Conservation (phyloP, 53 echinoderm and acorn worm species). For the Luidia sarsii region DNA sequence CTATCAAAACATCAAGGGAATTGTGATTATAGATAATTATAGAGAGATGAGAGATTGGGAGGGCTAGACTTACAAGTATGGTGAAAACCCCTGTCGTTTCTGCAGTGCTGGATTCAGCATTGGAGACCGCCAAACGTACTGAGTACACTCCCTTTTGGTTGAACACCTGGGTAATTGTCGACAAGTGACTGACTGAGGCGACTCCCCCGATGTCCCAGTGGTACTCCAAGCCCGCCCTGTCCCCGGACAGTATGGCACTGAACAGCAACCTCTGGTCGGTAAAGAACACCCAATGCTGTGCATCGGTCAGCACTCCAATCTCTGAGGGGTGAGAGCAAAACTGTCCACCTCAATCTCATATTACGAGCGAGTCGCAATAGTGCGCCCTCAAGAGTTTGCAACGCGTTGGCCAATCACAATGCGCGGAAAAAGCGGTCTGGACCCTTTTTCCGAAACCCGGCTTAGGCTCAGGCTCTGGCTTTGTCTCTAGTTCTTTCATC, state of each 20-base stretch:
- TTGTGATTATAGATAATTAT: too few species aligned
- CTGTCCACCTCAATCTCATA: neutral
- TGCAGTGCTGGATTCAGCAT: neutral
- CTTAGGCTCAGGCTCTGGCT: too few species aligned
- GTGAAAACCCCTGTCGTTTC: neutral
- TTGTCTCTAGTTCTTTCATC: too few species aligned
- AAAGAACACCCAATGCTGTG: slow-evolving; percentile 11
- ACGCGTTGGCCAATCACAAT: too few species aligned
- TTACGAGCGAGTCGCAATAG: too few species aligned
- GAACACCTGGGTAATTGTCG: slow-evolving; percentile 1
- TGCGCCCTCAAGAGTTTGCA: too few species aligned
- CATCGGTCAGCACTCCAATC: neutral
- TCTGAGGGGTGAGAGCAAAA: slow-evolving; percentile 3
- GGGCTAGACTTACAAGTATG: slow-evolving; percentile 28
- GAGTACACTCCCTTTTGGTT: neutral
- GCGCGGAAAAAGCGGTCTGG: too few species aligned
- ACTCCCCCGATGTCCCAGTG: slow-evolving; percentile 1
- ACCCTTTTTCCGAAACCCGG: too few species aligned
- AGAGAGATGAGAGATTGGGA: too few species aligned
- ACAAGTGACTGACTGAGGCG: neutral
- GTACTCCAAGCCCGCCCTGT: neutral
- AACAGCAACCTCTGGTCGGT: slow-evolving; percentile 4
- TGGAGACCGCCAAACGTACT: slow-evolving; percentile 10
- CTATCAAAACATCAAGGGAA: too few species aligned
- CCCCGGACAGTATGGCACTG: neutral